A percentile compares a stretch with the other conserved stretches of the same genome.
Conservation (phyloP, 2,797 vertebrate genomes). For the Sphenodon punctatus region DNA sequence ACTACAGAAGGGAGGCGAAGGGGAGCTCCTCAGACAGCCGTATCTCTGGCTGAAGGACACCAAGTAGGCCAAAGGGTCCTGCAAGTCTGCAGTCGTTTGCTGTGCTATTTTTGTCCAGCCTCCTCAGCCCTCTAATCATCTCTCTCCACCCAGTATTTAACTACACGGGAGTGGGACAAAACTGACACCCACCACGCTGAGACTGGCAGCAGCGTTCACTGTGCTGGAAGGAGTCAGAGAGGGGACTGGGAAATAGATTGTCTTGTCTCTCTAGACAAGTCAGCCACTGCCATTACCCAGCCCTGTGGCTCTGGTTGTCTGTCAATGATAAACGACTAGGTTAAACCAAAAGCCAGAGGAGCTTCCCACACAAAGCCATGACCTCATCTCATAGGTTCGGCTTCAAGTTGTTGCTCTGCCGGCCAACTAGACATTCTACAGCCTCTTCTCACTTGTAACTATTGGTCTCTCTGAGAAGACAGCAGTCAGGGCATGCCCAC, state of each 20-base stretch:
- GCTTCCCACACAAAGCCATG: background rate
- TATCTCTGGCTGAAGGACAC: background rate
- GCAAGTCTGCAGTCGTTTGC: background rate
- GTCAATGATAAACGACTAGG: fast-evolving
- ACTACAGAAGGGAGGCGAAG: background rate
- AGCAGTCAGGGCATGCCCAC: fast-evolving
- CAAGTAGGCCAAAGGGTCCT: background rate
- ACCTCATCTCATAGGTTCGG: no score
- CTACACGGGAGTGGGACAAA: background rate
- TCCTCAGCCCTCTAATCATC: no score
- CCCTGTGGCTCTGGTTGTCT: background rate
- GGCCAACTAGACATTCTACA: fast-evolving
- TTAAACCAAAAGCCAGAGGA: background rate
- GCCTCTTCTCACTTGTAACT: background rate
- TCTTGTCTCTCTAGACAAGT: background rate
- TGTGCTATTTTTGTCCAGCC: background rate
- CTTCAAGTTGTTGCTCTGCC: no score
- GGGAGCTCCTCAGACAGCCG: background rate
- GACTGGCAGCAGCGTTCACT: background rate
- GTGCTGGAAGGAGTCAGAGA: no score
- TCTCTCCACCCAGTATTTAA: background rate
- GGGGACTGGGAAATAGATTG: background rate
- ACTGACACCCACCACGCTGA: background rate
- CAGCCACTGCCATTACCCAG: fast-evolving
- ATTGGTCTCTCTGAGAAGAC: background rate